phyloP scores from a whole-genome alignment of 2,888 invertebrate species.

The Punctoribates punctum region DNA sequence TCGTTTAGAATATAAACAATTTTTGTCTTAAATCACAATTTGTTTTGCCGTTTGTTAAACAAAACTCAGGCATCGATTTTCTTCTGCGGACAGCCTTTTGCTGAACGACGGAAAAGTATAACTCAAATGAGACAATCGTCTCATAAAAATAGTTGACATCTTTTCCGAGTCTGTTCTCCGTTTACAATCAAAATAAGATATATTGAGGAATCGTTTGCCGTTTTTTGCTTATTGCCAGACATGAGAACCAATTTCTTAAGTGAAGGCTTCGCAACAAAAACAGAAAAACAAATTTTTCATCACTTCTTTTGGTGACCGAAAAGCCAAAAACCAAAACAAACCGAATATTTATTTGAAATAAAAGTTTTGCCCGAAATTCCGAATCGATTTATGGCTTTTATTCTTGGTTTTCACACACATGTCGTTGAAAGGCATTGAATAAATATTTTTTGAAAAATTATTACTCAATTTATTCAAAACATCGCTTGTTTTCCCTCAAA shows the following conservation, averaged over 20 bases:
- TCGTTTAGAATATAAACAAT: too few relatives aligned
- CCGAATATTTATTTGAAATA: neutral
- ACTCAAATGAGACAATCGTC: neutral
- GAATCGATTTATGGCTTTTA: neutral
- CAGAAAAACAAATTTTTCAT: neutral
- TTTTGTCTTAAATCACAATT: too few relatives aligned
- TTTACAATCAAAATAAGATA: neutral
- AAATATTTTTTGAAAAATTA: too few relatives aligned
- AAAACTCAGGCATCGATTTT: too few relatives aligned
- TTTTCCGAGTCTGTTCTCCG: neutral
- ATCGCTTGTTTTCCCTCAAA: too few relatives aligned
- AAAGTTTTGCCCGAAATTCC: neutral
- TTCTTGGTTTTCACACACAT: too few relatives aligned
- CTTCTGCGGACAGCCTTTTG: too few relatives aligned
- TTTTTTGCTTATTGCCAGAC: neutral
- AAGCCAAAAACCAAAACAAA: neutral
- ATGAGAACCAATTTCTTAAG: neutral
- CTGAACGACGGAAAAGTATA: too few relatives aligned
- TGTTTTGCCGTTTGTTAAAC: too few relatives aligned
- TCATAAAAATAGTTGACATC: neutral
- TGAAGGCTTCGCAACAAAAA: neutral
- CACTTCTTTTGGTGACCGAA: neutral
- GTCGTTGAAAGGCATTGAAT: too few relatives aligned
- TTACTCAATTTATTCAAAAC: too few relatives aligned
- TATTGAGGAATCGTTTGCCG: neutral